These are phyloP conservation scores for Pitangus sulphuratus DNA, from an alignment of 2,797 vertebrate genomes.

Conservation along the genomic window DNA sequence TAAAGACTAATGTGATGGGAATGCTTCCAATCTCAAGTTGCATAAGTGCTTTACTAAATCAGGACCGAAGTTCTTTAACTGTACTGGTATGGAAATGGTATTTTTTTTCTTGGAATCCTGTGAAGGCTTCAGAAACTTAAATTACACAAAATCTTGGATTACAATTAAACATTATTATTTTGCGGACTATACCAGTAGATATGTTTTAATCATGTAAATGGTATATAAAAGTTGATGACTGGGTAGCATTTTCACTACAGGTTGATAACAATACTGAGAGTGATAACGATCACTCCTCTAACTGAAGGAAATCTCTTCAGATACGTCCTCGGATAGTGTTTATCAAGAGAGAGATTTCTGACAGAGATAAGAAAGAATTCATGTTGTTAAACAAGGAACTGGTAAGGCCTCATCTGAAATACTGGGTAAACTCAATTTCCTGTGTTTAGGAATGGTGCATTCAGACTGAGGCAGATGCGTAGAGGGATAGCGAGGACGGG, in stretches of 20 bases:
- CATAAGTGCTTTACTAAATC: not conserved
- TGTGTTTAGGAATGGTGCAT: not conserved
- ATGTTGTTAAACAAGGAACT: not conserved
- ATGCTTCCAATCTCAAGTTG: not conserved
- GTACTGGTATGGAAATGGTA: not conserved
- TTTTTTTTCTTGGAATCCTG: not conserved
- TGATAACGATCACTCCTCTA: not conserved
- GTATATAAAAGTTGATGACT: not conserved
- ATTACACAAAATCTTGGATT: accelerated
- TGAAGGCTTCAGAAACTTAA: not conserved
- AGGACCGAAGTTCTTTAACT: not conserved
- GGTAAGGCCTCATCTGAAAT: not conserved
- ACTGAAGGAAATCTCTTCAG: not conserved
- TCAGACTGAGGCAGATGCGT: not conserved
- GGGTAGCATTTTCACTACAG: not conserved
- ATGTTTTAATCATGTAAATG: not conserved
- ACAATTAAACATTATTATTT: not conserved
- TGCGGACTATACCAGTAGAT: not conserved
- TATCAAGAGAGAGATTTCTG: not conserved
- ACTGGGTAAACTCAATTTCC: not conserved
- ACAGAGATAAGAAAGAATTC: not conserved
- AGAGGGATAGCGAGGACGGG: not conserved
- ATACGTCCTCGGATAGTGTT: not conserved
- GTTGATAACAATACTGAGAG: not conserved
- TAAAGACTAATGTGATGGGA: not conserved